Conservation (phyloP, 2,113 vertebrate genomes). For the Scytalopus superciliaris region DNA sequence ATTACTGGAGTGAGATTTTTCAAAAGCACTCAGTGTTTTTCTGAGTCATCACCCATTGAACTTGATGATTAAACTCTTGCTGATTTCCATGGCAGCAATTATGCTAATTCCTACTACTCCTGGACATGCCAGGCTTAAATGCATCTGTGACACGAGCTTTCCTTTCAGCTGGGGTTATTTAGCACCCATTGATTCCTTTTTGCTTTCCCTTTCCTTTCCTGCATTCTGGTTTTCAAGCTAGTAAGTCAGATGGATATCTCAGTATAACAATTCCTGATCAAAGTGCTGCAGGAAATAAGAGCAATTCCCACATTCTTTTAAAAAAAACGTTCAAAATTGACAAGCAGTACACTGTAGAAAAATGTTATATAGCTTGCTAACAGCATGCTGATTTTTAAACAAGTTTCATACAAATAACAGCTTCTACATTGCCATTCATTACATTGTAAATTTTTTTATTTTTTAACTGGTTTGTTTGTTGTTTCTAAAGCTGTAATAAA, state of each 20-base stretch:
- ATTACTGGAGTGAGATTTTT: background rate
- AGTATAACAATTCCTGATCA: background rate
- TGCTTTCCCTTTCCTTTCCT: background rate
- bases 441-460: background rate
- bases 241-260: background rate
- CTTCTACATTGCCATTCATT: background rate
- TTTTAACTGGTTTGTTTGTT: background rate
- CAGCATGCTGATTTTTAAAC: constrained; percentile 10
- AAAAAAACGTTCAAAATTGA: background rate
- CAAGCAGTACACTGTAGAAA: background rate
- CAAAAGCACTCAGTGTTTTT: background rate
- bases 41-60: constrained; percentile 7
- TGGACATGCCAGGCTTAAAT: background rate
- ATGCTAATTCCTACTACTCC: constrained; percentile 20
- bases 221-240: background rate
- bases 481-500: background rate
- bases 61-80: background rate
- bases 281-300: background rate
- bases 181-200: background rate
- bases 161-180: background rate
- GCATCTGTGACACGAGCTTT: background rate
- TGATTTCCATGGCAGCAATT: constrained; percentile 10
- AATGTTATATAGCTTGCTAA: background rate
- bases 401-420: background rate
- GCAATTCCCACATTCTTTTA: background rate